Conservation (phyloP, 2,113 vertebrate species). For the Ctenomys sociabilis region DNA sequence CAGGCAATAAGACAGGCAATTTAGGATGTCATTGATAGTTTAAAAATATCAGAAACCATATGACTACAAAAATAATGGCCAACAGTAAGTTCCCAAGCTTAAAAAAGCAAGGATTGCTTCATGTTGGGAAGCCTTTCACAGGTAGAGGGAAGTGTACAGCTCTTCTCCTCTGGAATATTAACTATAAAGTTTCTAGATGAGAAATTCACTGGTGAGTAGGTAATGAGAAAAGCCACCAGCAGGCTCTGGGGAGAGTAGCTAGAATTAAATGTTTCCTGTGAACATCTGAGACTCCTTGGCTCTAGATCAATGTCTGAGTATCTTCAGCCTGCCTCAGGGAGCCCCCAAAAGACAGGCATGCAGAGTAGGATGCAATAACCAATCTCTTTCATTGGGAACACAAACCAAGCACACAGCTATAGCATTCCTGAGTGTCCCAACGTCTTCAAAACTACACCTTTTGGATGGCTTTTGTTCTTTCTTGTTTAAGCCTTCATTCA, state of each 20-base stretch:
- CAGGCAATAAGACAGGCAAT: background rate
- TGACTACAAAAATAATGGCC: slow-evolving; percentile 6
- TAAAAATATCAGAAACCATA: background rate
- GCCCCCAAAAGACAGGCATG: background rate
- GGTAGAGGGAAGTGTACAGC: background rate
- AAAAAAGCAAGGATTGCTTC: background rate
- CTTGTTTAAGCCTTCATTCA: background rate
- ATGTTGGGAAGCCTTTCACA: background rate
- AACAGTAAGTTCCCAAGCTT: background rate
- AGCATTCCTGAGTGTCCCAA: background rate
- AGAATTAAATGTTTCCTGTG: background rate
- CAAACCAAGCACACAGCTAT: background rate
- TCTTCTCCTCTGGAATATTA: background rate
- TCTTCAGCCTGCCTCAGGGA: background rate
- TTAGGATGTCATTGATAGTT: background rate
- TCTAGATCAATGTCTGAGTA: background rate
- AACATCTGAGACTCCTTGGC: background rate
- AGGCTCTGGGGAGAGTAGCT: background rate
- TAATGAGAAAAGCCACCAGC: slow-evolving; percentile 16
- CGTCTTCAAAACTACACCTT: background rate
- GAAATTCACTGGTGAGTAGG: background rate
- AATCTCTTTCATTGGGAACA: background rate
- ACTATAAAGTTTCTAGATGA: background rate
- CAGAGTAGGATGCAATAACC: background rate
- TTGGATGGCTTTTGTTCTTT: background rate